Evolutionary conservation across 37 sponge, comb jelly and placozoan genomes (phyloP), one percentile per base, ranked within the genome.

Genomic region (Beroe ovata): DNA sequence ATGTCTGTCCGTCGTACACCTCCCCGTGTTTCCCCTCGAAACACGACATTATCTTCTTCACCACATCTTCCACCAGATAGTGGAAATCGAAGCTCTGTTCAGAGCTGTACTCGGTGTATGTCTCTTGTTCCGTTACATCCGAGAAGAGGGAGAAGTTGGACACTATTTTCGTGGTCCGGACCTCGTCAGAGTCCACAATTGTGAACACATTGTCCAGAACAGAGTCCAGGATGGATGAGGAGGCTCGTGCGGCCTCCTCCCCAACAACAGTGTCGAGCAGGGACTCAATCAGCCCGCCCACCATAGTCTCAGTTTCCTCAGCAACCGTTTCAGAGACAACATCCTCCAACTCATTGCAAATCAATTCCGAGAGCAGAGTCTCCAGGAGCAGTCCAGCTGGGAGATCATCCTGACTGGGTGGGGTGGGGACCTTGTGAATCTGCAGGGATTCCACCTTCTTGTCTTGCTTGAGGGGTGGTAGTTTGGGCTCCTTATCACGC

Each of bases 41-140:
- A 77, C 84, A 77, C 26, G 26, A 16, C 84, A 77, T 77, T 1
- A 77, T 39, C 28, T 77, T 77, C 54, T 19, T 42, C 38, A 77
- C 84, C n/a, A 77, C 84, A 36, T 77, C 84, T 26, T 23, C 54
- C 28, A 77, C 38, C 1, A 77, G 47, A 35, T 77, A 30, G 0
- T 77, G 28, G 8, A 40, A 20, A 25, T 38, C 22, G 33, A 40
- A 30, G 30, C 36, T 34, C 54, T 47, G 11, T 16, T 47, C 54
- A 32, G 18, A 16, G 41, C 22, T 26, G 4, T 8, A 11, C 30
- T 8, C 36, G 16, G 47, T 40, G 19, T 21, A 6, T 21, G 36
- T 39, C 47, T 36, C 35, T 35, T 38, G 4, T 30, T 36, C n/a
- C 11, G 41, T 42, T 4, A 11, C 6, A 8, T 38, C 47, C 14